Conservation (phyloP, 2,113 vertebrate genomes). For the Conger conger region DNA sequence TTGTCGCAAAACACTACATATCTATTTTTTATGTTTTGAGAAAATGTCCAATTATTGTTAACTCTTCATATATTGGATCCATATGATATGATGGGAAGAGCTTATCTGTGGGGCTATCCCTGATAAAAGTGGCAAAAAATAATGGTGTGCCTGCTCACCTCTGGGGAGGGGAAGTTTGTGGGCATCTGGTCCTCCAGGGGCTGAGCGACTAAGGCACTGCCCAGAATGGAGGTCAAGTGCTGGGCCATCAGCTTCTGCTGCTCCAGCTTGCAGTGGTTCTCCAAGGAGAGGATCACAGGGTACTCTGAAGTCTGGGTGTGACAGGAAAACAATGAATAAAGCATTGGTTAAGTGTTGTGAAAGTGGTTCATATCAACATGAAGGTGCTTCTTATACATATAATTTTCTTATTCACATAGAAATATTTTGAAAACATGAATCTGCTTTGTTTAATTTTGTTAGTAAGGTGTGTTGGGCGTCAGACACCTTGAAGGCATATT, state of each 20-base stretch:
- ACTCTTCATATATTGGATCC: neutral
- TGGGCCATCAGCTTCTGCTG: conserved; percentile 88
- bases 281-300: conserved; percentile 92
- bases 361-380: neutral
- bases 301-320: conserved; percentile 78
- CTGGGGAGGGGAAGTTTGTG: conserved; percentile 82
- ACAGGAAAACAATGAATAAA: neutral
- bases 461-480: neutral
- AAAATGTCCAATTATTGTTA: too few species aligned
- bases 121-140: neutral
- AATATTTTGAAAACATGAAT: neutral
- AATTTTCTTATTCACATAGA: neutral
- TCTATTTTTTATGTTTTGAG: too few species aligned
- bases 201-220: conserved; percentile 75
- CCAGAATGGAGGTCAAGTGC: conserved; percentile 79
- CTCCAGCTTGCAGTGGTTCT: conserved; percentile 88
- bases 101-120: neutral
- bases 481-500: conserved; percentile 91
- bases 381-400: neutral
- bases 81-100: neutral
- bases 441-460: neutral
- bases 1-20: too few species aligned
- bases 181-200: conserved; percentile 71
- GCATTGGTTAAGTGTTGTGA: neutral
- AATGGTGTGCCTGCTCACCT: conserved; percentile 65